These are phyloP conservation scores for Saccostrea glomerata DNA, from an alignment of 1,140 invertebrate genomes.

Conservation along the genomic window DNA sequence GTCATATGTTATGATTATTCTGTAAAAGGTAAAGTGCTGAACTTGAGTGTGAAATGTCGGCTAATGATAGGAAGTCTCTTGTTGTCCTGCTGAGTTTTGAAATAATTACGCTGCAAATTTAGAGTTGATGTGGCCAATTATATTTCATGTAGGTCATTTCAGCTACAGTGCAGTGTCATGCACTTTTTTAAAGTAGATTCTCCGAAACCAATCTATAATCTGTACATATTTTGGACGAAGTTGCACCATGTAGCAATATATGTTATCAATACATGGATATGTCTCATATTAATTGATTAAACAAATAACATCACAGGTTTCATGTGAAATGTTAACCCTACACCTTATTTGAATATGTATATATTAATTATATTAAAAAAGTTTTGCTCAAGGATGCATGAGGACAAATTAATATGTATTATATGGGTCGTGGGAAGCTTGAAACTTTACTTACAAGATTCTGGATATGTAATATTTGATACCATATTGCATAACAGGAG, in stretches of 20 bases:
- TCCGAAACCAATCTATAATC: too few relatives aligned
- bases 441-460: not conserved
- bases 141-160: not conserved
- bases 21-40: not conserved
- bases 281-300: not conserved
- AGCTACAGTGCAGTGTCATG: not conserved
- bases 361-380: too few relatives aligned
- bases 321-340: too few relatives aligned
- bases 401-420: too few relatives aligned
- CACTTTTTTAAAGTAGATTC: not conserved
- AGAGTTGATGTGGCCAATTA: not conserved
- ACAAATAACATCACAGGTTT: too few relatives aligned
- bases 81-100: not conserved
- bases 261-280: not conserved
- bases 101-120: not conserved
- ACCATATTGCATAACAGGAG: not conserved
- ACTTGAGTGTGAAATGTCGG: not conserved
- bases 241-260: too few relatives aligned
- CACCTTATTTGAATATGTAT: too few relatives aligned
- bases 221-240: too few relatives aligned
- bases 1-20: not conserved
- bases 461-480: conserved; percentile 1
- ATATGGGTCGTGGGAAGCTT: not conserved
- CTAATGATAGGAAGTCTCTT: not conserved
- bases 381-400: too few relatives aligned